Evolutionary conservation across 1,140 invertebrate genomes (phyloP).

Genomic region (Elysia chlorotica): DNA sequence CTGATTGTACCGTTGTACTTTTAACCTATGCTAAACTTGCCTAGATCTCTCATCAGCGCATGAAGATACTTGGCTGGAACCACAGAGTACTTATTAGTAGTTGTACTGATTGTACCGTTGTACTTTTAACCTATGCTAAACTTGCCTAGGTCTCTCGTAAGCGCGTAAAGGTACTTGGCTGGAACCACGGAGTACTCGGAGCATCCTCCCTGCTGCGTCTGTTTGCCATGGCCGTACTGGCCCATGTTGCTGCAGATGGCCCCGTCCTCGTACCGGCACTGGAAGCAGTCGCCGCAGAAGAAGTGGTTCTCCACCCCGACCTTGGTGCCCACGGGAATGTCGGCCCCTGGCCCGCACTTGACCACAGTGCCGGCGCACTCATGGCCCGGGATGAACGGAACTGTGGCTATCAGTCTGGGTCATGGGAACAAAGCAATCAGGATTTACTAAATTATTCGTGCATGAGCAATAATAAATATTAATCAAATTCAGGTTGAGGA

Average conservation of each 20-base stretch:
- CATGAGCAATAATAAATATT: no score
- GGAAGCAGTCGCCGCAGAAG: conserved; percentile 52
- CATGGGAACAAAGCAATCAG: no score
- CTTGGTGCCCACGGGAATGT: conserved; percentile 36
- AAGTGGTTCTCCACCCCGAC: conserved; percentile 57
- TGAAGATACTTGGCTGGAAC: no score
- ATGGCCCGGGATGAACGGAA: conserved; percentile 56
- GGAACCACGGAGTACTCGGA: conserved; percentile 53
- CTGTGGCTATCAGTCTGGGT: conserved; percentile 48
- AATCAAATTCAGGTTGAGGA: no score
- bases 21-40: no score
- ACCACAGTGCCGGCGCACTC: conserved; percentile 55
- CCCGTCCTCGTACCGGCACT: conserved; percentile 45
- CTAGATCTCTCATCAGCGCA: no score
- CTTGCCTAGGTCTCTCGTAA: conserved; percentile 43
- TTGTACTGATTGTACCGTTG: no score
- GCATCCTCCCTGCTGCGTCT: conserved; percentile 52
- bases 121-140: no score
- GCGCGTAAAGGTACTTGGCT: conserved; percentile 44
- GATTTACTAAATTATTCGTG: no score
- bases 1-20: no score
- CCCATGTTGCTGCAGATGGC: conserved; percentile 55
- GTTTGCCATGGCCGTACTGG: conserved; percentile 54
- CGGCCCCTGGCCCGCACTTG: conserved; percentile 48
- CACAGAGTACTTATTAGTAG: no score